Conservation (phyloP, 2,113 vertebrate species). For the Pseudopipra pipra region DNA sequence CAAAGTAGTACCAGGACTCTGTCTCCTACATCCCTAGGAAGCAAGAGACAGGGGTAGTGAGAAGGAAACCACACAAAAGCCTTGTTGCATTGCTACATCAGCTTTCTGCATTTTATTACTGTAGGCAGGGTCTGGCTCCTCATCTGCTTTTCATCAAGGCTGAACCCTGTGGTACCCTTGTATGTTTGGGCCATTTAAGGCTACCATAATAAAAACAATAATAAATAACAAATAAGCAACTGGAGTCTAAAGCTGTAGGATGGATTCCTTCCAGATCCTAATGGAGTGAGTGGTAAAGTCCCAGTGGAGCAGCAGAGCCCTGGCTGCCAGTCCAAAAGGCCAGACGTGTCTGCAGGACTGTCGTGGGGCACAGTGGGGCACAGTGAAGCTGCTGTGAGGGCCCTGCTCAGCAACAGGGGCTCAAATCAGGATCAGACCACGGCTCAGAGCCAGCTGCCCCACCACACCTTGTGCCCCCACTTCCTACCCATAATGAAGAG, state of each 20-base stretch:
- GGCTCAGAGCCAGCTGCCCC: neutral
- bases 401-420: neutral
- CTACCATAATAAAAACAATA: conserved; percentile 43
- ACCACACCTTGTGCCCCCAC: fast-evolving
- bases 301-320: neutral
- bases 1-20: neutral
- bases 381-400: neutral
- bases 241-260: neutral
- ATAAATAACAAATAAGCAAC: conserved; percentile 39
- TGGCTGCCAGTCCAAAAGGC: neutral
- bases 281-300: neutral
- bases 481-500: neutral
- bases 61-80: conserved; percentile 63
- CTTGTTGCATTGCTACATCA: conserved; percentile 47
- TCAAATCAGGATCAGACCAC: neutral
- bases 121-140: conserved; percentile 49
- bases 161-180: conserved; percentile 46
- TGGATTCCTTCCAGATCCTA: neutral
- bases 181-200: conserved; percentile 12
- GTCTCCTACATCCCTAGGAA: conserved; percentile 31
- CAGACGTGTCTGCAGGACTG: neutral
- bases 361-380: fast-evolving
- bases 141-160: conserved; percentile 55
- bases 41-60: neutral
- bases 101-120: conserved; percentile 51